phyloP scores from a whole-genome alignment of 2,113 vertebrate species.

The Lophochroa leadbeateri region DNA sequence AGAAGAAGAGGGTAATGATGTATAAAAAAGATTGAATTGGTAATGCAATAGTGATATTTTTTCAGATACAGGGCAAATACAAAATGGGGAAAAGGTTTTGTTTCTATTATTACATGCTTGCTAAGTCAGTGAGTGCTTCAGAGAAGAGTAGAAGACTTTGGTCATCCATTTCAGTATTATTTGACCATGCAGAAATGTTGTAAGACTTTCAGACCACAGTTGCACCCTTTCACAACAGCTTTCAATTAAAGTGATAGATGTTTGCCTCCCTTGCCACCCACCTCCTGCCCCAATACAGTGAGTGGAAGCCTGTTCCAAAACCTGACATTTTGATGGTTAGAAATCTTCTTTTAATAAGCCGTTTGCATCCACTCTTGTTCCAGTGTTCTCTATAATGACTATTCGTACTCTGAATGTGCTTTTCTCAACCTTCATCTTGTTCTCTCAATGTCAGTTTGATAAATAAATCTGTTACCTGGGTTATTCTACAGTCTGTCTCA shows the following conservation, averaged over 20 bases:
- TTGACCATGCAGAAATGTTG: not conserved
- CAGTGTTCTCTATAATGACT: not conserved
- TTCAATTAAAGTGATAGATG: not conserved
- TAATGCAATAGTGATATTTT: not conserved
- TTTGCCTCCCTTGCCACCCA: not conserved
- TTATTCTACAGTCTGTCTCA: not conserved
- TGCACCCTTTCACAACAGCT: not conserved
- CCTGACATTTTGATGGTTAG: not conserved
- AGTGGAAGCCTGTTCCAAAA: not conserved
- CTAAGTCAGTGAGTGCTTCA: not conserved
- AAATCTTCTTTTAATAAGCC: not conserved
- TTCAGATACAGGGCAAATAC: not conserved
- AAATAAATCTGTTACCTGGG: not conserved
- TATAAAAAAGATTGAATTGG: not conserved
- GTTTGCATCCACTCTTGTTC: not conserved
- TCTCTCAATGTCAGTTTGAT: not conserved
- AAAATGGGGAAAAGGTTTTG: not conserved
- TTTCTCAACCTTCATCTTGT: not conserved
- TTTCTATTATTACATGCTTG: not conserved
- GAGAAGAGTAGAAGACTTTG: not conserved
- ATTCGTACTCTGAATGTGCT: not conserved
- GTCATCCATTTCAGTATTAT: not conserved
- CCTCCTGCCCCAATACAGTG: too few species aligned
- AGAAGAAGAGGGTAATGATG: not conserved
- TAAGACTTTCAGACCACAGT: not conserved